These are phyloP conservation scores for Phyllostomus discolor DNA, from an alignment of 2,113 vertebrate genomes.

Conservation along the genomic window DNA sequence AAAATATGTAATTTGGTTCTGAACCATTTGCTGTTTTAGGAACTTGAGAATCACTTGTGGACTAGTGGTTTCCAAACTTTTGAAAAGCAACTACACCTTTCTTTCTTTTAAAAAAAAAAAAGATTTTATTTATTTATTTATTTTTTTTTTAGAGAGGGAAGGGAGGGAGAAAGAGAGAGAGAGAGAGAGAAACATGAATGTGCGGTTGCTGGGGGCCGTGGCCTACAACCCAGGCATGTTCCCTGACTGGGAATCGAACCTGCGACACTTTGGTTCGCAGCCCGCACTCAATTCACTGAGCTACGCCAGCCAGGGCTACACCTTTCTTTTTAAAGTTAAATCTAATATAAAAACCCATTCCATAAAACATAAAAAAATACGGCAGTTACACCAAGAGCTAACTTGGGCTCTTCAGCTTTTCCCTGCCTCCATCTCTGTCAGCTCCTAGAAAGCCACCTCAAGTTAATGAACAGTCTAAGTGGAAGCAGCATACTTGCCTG, in stretches of 20 bases:
- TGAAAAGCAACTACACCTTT: not conserved
- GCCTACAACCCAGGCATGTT: no score
- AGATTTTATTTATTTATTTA: no score
- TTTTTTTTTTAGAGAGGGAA: no score
- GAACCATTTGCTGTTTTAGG: not conserved
- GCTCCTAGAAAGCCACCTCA: not conserved
- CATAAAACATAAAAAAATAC: not conserved
- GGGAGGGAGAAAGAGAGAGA: no score
- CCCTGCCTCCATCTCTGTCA: not conserved
- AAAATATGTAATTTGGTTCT: conserved; percentile 16
- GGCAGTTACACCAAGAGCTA: not conserved
- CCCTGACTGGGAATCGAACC: no score
- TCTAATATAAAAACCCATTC: not conserved
- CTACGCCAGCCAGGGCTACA: not conserved
- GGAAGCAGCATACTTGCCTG: not conserved
- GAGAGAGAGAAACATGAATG: no score
- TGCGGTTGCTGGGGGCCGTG: no score
- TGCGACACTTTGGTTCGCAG: no score
- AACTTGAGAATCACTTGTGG: not conserved
- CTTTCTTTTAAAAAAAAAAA: not conserved
- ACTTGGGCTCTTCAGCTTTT: not conserved
- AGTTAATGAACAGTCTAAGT: not conserved
- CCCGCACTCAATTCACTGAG: no score
- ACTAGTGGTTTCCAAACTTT: not conserved
- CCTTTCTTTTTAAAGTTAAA: conserved; percentile 17